phyloP scores from a whole-genome alignment of 2,113 vertebrate genomes.

The Melanostigma gelatinosum region DNA sequence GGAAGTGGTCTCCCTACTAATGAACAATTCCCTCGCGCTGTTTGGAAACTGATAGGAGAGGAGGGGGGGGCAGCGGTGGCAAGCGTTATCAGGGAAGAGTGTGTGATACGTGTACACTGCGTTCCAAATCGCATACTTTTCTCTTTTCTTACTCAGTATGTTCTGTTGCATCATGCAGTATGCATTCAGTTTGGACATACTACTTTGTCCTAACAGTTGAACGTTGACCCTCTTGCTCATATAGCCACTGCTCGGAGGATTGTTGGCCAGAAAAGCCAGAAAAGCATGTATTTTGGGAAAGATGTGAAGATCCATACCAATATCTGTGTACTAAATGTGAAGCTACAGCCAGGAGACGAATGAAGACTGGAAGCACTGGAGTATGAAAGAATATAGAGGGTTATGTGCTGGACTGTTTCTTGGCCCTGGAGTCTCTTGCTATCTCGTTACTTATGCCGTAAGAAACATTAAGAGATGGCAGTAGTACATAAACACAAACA shows the following conservation, averaged over 20 bases:
- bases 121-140: too few relatives aligned
- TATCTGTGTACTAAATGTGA: neutral
- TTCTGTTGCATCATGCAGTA: too few relatives aligned
- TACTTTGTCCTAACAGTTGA: too few relatives aligned
- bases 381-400: neutral
- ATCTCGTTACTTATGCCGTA: neutral
- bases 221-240: too few relatives aligned
- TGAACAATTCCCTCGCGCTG: conserved; percentile 22
- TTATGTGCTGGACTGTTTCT: neutral
- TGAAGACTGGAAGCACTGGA: neutral
- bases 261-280: too few relatives aligned
- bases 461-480: neutral
- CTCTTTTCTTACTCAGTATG: too few relatives aligned
- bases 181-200: too few relatives aligned
- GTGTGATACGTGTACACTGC: too few relatives aligned
- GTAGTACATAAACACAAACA: neutral
- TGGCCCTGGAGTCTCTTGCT: neutral
- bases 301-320: neutral
- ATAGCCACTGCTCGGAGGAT: too few relatives aligned
- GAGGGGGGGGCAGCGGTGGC: neutral
- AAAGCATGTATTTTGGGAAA: neutral
- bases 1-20: conserved; percentile 31
- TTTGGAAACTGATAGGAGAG: neutral
- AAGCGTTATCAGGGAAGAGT: neutral
- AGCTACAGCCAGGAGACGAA: neutral